Conservation (phyloP, 2,888 invertebrate genomes). For the Phengaris arion region DNA sequence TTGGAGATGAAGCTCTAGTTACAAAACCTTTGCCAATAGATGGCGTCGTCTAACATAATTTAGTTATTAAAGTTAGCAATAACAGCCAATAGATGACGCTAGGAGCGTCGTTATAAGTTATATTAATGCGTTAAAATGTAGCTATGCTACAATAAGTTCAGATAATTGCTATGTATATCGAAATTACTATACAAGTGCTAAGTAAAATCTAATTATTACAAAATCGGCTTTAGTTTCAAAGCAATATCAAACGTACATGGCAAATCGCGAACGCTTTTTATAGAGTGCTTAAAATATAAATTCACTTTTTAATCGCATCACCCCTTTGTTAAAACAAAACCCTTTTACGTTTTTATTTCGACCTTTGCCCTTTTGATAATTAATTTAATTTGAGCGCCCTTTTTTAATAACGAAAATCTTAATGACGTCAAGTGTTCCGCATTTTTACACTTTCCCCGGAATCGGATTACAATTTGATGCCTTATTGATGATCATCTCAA, state of each 20-base stretch:
- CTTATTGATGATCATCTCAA: slow-evolving; percentile 9
- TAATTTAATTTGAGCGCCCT: slow-evolving; percentile 22
- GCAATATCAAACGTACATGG: not conserved
- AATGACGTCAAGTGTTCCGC: slow-evolving; percentile 21
- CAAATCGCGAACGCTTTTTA: not conserved
- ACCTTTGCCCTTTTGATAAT: slow-evolving; percentile 21
- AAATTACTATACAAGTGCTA: too few species aligned
- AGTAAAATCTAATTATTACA: too few species aligned
- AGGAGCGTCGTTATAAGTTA: too few species aligned
- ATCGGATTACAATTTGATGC: slow-evolving; percentile 4
- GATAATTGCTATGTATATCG: too few species aligned
- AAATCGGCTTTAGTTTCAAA: too few species aligned
- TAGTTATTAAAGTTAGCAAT: too few species aligned
- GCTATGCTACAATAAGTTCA: too few species aligned
- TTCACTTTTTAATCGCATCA: not conserved
- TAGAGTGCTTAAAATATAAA: not conserved
- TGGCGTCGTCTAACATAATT: too few species aligned
- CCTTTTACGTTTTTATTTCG: slow-evolving; percentile 4
- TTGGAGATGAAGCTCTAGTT: too few species aligned
- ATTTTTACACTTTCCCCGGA: not conserved
- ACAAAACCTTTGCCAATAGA: too few species aligned
- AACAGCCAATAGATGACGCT: too few species aligned
- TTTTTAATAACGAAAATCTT: slow-evolving; percentile 16
- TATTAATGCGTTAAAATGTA: too few species aligned
- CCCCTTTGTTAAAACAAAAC: slow-evolving; percentile 8